A percentile compares a stretch with the other conserved stretches of the same genome.
phyloP scores from a whole-genome alignment of 2,113 vertebrate genomes.

The Chionis minor region DNA sequence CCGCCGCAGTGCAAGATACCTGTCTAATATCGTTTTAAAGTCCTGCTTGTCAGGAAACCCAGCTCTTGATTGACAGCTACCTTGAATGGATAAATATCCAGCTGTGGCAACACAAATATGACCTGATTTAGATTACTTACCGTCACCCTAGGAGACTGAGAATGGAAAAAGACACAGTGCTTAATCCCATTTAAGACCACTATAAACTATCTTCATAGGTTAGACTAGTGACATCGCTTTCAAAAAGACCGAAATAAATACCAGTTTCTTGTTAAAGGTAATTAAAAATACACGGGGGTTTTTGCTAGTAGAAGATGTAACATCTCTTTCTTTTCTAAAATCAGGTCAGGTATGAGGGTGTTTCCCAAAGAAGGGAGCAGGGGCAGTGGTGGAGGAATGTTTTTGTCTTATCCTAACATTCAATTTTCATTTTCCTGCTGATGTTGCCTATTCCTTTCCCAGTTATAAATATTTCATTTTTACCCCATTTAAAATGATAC shows the following conservation, averaged over 20 bases:
- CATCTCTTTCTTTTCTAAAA: not conserved
- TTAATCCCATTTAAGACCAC: not conserved
- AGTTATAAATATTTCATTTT: not conserved
- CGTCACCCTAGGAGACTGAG: not conserved
- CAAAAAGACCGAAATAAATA: not conserved
- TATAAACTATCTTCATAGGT: not conserved
- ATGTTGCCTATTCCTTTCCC: not conserved
- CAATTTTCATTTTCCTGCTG: not conserved
- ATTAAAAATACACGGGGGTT: not conserved
- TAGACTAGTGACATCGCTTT: not conserved
- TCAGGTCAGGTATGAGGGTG: not conserved
- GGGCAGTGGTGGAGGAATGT: not conserved
- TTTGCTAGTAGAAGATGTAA: not conserved
- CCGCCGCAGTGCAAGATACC: not conserved
- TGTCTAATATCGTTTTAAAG: not conserved
- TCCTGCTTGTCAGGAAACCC: not conserved
- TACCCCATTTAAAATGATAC: not conserved
- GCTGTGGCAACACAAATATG: rapidly evolving
- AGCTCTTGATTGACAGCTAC: rapidly evolving
- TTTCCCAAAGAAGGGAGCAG: not conserved
- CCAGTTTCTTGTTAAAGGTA: not conserved
- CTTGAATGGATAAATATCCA: not conserved
- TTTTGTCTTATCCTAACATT: not conserved
- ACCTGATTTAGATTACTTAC: too few relatives aligned
- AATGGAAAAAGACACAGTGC: rapidly evolving